Conservation (phyloP, 2,888 invertebrate species). For the Cantharis flavilabris region DNA sequence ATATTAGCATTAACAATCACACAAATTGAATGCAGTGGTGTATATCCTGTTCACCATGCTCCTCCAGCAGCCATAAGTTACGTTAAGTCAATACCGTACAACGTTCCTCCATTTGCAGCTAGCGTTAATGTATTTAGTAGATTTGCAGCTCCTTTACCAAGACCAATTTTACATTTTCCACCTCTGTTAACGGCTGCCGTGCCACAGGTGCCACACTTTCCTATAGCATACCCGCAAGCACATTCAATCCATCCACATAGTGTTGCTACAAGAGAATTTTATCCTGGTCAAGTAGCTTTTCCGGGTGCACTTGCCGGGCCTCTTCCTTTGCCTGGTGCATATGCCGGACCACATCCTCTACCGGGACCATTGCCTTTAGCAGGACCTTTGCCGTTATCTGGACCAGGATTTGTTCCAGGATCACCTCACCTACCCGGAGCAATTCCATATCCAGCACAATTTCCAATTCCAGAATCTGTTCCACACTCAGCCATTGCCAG, state of each 20-base stretch:
- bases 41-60: constrained; percentile 12
- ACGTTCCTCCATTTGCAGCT: constrained; percentile 65
- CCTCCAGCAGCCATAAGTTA: constrained; percentile 46
- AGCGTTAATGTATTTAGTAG: constrained; percentile 63
- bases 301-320: constrained; percentile 50
- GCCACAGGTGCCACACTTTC: constrained; percentile 44
- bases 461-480: background rate
- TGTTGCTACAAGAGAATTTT: background rate
- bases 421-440: background rate
- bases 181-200: constrained; percentile 51
- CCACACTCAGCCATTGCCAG: background rate
- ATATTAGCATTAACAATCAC: background rate
- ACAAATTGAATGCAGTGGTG: background rate
- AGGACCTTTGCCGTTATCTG: background rate
- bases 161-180: constrained; percentile 9
- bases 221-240: background rate
- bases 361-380: background rate
- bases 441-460: background rate
- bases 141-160: constrained; percentile 1
- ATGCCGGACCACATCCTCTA: background rate
- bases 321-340: constrained; percentile 48
- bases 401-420: background rate
- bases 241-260: constrained; percentile 16
- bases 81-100: constrained; percentile 63
- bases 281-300: background rate